Conservation (phyloP, 2,113 vertebrate genomes). For the Cinclus mexicanus region DNA sequence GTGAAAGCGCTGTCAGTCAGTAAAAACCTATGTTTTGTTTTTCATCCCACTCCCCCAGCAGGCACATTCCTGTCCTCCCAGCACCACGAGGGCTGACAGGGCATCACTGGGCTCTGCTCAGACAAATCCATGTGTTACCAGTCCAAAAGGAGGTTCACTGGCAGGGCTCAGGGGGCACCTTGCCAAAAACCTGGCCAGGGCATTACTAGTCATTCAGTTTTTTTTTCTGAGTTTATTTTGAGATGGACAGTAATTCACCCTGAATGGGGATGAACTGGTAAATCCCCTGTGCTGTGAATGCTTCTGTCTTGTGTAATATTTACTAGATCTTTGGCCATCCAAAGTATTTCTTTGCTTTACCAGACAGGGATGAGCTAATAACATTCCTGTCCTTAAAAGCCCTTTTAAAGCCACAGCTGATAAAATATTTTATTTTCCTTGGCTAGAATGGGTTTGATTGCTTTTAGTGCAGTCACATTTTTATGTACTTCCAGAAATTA, state of each 20-base stretch:
- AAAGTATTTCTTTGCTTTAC: background rate
- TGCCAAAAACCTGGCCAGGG: background rate
- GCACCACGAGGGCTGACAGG: background rate
- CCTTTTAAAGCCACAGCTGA: background rate
- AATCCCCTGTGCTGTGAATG: background rate
- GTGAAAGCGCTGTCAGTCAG: background rate
- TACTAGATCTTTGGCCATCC: background rate
- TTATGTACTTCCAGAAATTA: background rate
- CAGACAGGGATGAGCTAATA: background rate
- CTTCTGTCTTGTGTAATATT: background rate
- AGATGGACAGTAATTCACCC: background rate
- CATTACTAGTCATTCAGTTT: background rate
- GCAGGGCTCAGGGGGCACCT: background rate
- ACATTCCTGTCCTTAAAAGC: constrained; percentile 37
- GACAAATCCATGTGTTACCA: rapidly evolving
- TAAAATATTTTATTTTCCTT: background rate
- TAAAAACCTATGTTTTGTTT: background rate
- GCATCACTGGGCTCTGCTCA: background rate
- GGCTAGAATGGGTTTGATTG: background rate
- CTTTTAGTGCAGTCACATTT: background rate
- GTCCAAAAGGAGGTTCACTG: background rate
- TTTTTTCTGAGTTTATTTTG: background rate
- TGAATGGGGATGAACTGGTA: background rate
- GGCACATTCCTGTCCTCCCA: background rate
- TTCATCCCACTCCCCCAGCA: background rate